These are phyloP conservation scores for Hassar affinis DNA, from an alignment of 2,113 vertebrate genomes.

Conservation along the genomic window DNA sequence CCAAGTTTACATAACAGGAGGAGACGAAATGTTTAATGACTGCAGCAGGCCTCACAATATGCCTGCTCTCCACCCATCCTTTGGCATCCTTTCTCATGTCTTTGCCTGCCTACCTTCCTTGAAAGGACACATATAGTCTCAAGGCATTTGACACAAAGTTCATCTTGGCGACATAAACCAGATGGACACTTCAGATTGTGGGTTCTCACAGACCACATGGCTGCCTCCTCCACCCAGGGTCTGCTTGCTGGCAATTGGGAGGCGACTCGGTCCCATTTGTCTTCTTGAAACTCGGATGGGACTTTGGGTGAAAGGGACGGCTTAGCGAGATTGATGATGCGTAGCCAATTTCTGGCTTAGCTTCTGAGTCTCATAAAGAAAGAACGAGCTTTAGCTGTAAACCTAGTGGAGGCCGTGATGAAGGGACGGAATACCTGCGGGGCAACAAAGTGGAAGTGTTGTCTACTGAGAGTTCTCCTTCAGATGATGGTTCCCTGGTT, in stretches of 20 bases:
- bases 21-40: constrained; percentile 37
- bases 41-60: constrained; percentile 34
- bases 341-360: constrained; percentile 76
- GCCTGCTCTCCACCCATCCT: constrained; percentile 34
- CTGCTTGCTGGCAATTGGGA: constrained; percentile 47
- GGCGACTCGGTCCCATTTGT: constrained; percentile 61
- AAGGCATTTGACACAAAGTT: constrained; percentile 39
- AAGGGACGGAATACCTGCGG: constrained; percentile 65
- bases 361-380: constrained; percentile 62
- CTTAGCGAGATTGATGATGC: constrained; percentile 74
- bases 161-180: constrained; percentile 49
- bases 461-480: not conserved
- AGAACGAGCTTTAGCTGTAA: constrained; percentile 66
- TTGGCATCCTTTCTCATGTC: constrained; percentile 25
- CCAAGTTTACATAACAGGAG: constrained; percentile 25
- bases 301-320: constrained; percentile 61
- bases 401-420: constrained; percentile 55
- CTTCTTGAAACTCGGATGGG: constrained; percentile 65
- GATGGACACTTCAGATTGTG: constrained; percentile 46
- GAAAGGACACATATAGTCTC: constrained; percentile 16
- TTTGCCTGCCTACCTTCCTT: not conserved
- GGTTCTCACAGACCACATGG: constrained; percentile 46
- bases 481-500: constrained; percentile 11
- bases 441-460: constrained; percentile 12
- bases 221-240: constrained; percentile 45